Conservation (phyloP, 2,113 vertebrate genomes). For the Paradisaea rubra region DNA sequence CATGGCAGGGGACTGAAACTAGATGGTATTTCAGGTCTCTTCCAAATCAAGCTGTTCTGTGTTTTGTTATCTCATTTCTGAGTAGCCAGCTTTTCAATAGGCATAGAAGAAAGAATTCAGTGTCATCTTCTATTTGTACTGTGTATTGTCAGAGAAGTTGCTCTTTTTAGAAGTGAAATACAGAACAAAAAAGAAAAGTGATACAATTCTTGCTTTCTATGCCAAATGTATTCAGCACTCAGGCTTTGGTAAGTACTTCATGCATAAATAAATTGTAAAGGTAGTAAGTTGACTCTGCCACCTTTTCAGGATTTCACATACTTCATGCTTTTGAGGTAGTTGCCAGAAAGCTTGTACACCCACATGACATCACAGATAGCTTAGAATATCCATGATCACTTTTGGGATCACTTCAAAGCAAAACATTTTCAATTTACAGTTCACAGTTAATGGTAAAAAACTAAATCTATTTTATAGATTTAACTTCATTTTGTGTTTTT, state of each 20-base stretch:
- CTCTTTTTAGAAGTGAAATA: not conserved
- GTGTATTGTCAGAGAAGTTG: not conserved
- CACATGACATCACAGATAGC: not conserved
- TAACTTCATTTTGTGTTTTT: not conserved
- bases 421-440: not conserved
- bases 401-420: not conserved
- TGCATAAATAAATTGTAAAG: not conserved
- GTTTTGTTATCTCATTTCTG: not conserved
- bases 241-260: not conserved
- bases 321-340: not conserved
- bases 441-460: not conserved
- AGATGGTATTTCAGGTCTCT: not conserved
- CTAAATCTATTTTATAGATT: rapidly evolving
- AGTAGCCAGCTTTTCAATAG: not conserved
- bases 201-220: not conserved
- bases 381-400: not conserved
- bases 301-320: not conserved
- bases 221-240: not conserved
- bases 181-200: not conserved
- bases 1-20: not conserved
- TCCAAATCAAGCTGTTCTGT: not conserved
- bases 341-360: not conserved
- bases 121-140: not conserved
- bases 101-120: not conserved
- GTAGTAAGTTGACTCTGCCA: not conserved